Evolutionary conservation across 2,113 vertebrate genomes (phyloP).

Genomic region (Tiliqua scincoides): DNA sequence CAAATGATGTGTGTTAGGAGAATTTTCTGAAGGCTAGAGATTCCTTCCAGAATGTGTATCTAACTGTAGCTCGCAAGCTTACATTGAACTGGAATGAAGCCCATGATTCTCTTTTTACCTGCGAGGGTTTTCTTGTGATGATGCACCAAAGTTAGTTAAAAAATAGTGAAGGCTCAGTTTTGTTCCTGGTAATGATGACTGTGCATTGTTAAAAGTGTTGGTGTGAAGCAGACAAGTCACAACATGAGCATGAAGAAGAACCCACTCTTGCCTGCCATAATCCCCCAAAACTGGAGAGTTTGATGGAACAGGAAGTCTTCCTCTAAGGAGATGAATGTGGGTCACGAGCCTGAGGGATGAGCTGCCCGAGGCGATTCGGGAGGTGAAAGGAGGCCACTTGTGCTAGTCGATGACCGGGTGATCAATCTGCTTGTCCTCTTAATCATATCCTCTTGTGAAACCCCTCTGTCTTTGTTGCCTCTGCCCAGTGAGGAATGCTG

Average conservation of each 20-base stretch:
- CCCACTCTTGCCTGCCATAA: neutral
- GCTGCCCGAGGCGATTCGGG: neutral
- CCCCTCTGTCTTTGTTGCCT: slow-evolving; percentile 17
- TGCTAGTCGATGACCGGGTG: neutral
- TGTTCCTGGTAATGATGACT: neutral
- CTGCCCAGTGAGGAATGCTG: slow-evolving; percentile 1
- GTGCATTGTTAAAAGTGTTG: neutral
- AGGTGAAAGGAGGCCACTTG: neutral
- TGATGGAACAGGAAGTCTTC: neutral
- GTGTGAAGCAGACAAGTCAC: neutral
- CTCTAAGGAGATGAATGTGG: neutral
- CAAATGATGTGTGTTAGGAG: too few species aligned
- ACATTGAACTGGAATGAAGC: too few species aligned
- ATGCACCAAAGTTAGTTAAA: neutral
- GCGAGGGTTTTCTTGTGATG: too few species aligned
- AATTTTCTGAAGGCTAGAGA: too few species aligned
- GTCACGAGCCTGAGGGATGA: neutral
- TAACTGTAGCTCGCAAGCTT: too few species aligned
- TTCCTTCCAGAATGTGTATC: too few species aligned
- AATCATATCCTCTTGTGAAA: slow-evolving; percentile 2
- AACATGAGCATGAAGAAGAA: neutral
- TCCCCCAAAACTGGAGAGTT: neutral
- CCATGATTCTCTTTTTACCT: too few species aligned
- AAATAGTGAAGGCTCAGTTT: too few species aligned
- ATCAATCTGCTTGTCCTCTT: slow-evolving; percentile 18